These are phyloP conservation scores for Choristoneura fumiferana DNA, from an alignment of 1,140 invertebrate species.

Conservation along the genomic window DNA sequence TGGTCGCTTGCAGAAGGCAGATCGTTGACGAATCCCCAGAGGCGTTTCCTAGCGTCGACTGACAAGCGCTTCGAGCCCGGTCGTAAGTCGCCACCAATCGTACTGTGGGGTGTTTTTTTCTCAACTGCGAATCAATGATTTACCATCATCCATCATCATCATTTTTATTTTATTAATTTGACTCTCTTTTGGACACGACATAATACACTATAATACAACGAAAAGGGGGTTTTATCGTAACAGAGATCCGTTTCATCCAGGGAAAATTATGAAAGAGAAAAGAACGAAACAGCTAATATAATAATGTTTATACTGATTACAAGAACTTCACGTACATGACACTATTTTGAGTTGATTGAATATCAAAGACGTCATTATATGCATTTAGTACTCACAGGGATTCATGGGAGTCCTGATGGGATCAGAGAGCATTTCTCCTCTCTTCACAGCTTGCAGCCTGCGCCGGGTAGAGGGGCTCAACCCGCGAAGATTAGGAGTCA, in stretches of 20 bases:
- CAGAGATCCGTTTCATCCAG: too few species aligned
- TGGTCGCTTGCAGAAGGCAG: constrained; percentile 42
- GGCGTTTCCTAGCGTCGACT: constrained; percentile 56
- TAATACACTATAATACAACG: too few species aligned
- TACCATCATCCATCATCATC: too few species aligned
- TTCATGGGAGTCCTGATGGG: constrained; percentile 63
- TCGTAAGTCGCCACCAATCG: constrained; percentile 60
- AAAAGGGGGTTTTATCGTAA: too few species aligned
- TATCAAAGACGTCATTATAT: too few species aligned
- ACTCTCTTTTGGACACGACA: too few species aligned
- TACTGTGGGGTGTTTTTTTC: constrained; percentile 65
- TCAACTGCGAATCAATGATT: constrained; percentile 40
- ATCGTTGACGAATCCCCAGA: constrained; percentile 58
- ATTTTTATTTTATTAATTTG: too few species aligned
- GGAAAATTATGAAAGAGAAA: too few species aligned
- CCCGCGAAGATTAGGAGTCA: constrained; percentile 56
- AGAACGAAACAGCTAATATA: too few species aligned
- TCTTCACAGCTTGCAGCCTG: constrained; percentile 56
- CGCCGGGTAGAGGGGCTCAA: constrained; percentile 62
- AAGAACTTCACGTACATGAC: too few species aligned
- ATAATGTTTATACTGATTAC: too few species aligned
- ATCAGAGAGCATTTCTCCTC: constrained; percentile 68
- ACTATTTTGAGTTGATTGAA: too few species aligned
- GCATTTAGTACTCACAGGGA: constrained; percentile 66
- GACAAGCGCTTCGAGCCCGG: constrained; percentile 55